Conservation (phyloP, 2,113 vertebrate species). For the Nyctibius bracteatus region DNA sequence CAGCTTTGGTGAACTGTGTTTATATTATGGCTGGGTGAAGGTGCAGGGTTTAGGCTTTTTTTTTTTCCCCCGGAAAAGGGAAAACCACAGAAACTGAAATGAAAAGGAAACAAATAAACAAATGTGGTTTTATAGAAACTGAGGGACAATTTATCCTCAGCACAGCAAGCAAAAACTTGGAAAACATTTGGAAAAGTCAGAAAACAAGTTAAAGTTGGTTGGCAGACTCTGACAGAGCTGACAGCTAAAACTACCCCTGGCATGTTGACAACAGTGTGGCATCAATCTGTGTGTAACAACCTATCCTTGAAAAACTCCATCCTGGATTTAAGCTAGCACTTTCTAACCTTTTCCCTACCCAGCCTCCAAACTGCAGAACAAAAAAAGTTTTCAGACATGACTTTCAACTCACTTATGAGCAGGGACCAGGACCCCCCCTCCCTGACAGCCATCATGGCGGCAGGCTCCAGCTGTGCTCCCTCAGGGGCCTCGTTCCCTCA, state of each 20-base stretch:
- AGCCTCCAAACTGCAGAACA: neutral
- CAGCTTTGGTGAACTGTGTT: neutral
- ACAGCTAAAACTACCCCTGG: slow-evolving; percentile 59
- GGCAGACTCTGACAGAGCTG: slow-evolving; percentile 55
- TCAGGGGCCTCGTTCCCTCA: neutral
- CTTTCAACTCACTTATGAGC: neutral
- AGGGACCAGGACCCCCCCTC: fast-evolving
- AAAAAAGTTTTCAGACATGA: neutral
- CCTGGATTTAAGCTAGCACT: slow-evolving; percentile 51
- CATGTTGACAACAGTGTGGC: slow-evolving; percentile 49
- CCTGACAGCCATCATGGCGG: fast-evolving
- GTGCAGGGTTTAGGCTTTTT: neutral
- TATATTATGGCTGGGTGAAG: neutral
- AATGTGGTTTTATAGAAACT: slow-evolving; percentile 50
- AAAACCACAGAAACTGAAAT: neutral
- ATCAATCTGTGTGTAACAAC: slow-evolving; percentile 62
- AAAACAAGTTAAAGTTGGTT: slow-evolving; percentile 68
- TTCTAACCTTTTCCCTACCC: slow-evolving; percentile 39
- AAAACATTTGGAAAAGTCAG: slow-evolving; percentile 62
- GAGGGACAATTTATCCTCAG: slow-evolving; percentile 51
- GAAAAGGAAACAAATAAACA: slow-evolving; percentile 49
- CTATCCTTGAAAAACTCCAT: slow-evolving; percentile 46
- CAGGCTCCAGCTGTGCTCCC: fast-evolving
- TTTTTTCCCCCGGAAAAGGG: neutral
- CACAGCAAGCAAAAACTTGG: slow-evolving; percentile 40